These are phyloP conservation scores for Allobates femoralis DNA, from an alignment of 2,797 vertebrate species.

Conservation along the genomic window DNA sequence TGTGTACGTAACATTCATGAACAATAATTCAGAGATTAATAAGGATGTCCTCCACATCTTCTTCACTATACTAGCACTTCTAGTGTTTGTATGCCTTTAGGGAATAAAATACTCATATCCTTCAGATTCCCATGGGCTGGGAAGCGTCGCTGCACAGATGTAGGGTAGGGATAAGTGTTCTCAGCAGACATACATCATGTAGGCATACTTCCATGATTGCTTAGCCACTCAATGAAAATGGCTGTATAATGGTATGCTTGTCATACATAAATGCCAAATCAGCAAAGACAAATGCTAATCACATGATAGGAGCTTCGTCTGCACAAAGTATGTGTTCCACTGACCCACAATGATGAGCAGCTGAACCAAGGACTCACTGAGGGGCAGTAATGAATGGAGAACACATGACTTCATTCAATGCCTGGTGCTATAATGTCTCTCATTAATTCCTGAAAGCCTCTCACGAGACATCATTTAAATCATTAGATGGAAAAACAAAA, in stretches of 20 bases:
- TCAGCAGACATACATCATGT: background rate
- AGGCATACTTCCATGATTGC: background rate
- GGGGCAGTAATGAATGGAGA: background rate
- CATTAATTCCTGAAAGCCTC: constrained; percentile 31
- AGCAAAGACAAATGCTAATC: background rate
- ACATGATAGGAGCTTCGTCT: background rate
- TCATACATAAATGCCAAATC: background rate
- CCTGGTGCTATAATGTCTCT: constrained; percentile 14
- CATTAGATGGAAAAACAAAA: constrained; percentile 32
- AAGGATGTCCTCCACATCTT: background rate
- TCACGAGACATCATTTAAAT: constrained; percentile 19
- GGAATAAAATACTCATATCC: background rate
- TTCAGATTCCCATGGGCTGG: background rate
- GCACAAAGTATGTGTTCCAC: background rate
- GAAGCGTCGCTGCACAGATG: background rate
- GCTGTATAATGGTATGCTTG: background rate
- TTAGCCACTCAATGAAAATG: background rate
- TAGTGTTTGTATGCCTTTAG: background rate
- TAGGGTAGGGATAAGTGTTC: background rate
- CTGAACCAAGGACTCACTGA: background rate
- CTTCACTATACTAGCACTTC: background rate
- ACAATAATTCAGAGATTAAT: background rate
- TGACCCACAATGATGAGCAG: constrained; percentile 26
- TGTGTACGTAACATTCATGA: no score
- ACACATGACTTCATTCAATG: constrained; percentile 34